Evolutionary conservation across 2,797 vertebrate genomes (phyloP).

Genomic region (Geranospiza caerulescens): DNA sequence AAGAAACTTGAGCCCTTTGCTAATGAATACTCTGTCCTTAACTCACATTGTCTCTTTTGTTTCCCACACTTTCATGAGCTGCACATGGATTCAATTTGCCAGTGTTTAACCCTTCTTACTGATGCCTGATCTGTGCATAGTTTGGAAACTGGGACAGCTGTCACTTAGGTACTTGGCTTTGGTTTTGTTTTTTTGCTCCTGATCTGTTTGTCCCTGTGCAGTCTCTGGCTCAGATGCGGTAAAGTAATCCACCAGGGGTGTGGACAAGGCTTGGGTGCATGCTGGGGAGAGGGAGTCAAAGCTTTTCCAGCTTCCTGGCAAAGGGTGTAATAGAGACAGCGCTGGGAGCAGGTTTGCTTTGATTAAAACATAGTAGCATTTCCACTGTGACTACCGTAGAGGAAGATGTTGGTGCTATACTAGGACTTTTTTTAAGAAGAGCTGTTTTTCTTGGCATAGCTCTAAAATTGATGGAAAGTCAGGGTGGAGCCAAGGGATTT

Average conservation of each 20-base stretch:
- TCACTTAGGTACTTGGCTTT: not conserved
- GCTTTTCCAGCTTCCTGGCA: not conserved
- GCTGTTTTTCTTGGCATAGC: conserved; percentile 14
- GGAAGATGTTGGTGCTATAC: not conserved
- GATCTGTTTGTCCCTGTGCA: not conserved
- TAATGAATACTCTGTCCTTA: conserved; percentile 58
- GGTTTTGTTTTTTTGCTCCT: not conserved
- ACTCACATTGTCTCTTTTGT: conserved; percentile 60
- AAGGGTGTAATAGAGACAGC: not conserved
- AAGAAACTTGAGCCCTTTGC: conserved; percentile 60
- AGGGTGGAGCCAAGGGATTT: conserved; percentile 14
- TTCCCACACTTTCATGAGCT: conserved; percentile 39
- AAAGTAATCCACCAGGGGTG: not conserved
- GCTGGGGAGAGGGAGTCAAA: not conserved
- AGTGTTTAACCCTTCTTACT: conserved; percentile 23
- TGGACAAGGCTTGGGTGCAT: not conserved
- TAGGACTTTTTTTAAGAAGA: not conserved
- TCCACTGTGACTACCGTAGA: accelerated
- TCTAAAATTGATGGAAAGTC: conserved; percentile 29
- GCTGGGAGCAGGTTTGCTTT: not conserved
- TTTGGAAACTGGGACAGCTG: not conserved
- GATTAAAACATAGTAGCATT: not conserved
- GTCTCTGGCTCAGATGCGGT: not conserved
- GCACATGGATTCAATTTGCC: conserved; percentile 24
- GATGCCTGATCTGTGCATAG: not conserved